phyloP scores from a whole-genome alignment of 2,888 invertebrate genomes.

The Tryphoninae sp. region DNA sequence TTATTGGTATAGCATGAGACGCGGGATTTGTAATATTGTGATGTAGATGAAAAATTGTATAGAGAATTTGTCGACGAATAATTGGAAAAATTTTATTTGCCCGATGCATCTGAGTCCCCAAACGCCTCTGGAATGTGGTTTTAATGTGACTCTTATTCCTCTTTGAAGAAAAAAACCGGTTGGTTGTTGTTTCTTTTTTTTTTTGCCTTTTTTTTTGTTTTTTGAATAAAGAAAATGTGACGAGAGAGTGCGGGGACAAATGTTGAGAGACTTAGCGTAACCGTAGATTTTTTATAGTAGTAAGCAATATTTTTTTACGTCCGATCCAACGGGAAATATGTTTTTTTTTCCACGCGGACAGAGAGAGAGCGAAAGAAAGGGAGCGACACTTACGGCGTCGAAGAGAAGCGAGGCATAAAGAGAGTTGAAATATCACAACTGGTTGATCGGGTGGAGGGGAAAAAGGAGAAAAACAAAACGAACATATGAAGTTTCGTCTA shows the following conservation, averaged over 20 bases:
- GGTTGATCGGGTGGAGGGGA: neutral
- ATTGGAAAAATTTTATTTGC: conserved; percentile 6
- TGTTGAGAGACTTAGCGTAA: conserved; percentile 34
- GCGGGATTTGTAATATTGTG: conserved; percentile 26
- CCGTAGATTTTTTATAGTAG: conserved; percentile 65
- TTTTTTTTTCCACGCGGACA: conserved; percentile 45
- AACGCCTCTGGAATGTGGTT: neutral
- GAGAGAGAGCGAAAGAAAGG: conserved; percentile 12
- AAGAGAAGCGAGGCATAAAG: conserved; percentile 25
- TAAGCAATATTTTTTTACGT: conserved; percentile 66
- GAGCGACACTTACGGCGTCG: conserved; percentile 22
- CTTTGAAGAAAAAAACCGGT: conserved; percentile 9
- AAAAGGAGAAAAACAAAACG: conserved; percentile 17
- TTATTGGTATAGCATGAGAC: neutral
- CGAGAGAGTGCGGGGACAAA: conserved; percentile 30
- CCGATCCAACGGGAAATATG: conserved; percentile 45
- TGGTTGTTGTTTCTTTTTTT: too few species aligned
- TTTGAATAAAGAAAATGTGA: neutral
- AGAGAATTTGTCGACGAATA: conserved; percentile 4
- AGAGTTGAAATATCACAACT: conserved; percentile 20
- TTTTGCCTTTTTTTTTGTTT: neutral
- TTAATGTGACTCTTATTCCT: conserved; percentile 8
- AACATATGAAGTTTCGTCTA: conserved; percentile 54
- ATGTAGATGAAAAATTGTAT: conserved; percentile 25
- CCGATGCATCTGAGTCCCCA: neutral